Percentiles rank a stretch among this genome's conserved stretches.
phyloP scores from a whole-genome alignment of 2,113 vertebrate genomes.

The Galeopterus variegatus region DNA sequence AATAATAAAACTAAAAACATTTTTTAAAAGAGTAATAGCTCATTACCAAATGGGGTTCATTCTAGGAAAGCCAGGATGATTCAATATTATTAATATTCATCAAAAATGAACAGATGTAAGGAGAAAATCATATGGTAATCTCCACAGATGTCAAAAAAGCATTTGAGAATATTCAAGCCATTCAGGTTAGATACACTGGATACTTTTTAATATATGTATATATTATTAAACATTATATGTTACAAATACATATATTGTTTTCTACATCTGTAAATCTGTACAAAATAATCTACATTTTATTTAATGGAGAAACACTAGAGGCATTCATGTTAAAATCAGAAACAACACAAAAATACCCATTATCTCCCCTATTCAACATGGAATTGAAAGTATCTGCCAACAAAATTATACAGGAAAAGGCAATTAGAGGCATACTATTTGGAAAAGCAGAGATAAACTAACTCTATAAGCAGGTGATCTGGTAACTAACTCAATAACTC shows the following conservation, averaged over 20 bases:
- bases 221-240: neutral
- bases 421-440: conserved; percentile 20
- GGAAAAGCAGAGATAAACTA: conserved; percentile 49
- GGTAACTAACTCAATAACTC: neutral
- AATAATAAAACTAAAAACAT: conserved; percentile 19
- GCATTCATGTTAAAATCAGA: conserved; percentile 23
- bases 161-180: conserved; percentile 21
- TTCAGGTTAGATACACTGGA: neutral
- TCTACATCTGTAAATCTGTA: neutral
- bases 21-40: neutral
- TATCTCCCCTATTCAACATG: neutral
- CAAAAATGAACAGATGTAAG: neutral
- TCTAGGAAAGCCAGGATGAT: neutral
- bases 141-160: neutral
- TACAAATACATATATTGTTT: neutral
- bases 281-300: neutral
- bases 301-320: conserved; percentile 19
- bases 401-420: neutral
- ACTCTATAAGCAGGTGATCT: neutral
- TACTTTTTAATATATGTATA: neutral
- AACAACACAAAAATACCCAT: conserved; percentile 32
- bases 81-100: conserved; percentile 10
- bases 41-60: conserved; percentile 16
- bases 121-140: neutral
- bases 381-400: neutral